A percentile compares a stretch with the other conserved stretches of the same genome.
phyloP scores from a whole-genome alignment of 2,113 vertebrate genomes.

The Triplophysa dalaica region DNA sequence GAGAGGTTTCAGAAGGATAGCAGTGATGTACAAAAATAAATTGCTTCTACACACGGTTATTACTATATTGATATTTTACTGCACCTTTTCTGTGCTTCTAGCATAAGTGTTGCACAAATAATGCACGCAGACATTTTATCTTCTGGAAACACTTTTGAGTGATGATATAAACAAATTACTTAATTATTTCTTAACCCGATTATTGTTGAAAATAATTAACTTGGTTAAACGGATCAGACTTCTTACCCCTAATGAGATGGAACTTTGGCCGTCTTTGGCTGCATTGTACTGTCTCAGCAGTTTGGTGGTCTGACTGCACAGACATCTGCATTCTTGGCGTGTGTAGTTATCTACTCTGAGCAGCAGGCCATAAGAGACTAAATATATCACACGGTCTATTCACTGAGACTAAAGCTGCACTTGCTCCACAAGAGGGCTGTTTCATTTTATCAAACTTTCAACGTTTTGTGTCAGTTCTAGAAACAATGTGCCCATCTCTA shows the following conservation, averaged over 20 bases:
- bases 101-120: no score
- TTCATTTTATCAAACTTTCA: slow-evolving; percentile 11
- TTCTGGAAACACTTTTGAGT: slow-evolving; percentile 15
- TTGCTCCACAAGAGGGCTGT: slow-evolving; percentile 32
- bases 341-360: slow-evolving; percentile 56
- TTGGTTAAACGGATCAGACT: slow-evolving; percentile 20
- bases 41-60: no score
- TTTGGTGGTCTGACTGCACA: slow-evolving; percentile 53
- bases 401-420: slow-evolving; percentile 36
- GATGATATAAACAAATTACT: slow-evolving; percentile 12
- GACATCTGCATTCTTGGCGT: slow-evolving; percentile 59
- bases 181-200: background rate
- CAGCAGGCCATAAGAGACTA: slow-evolving; percentile 54
- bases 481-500: slow-evolving; percentile 42
- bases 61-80: no score
- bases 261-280: slow-evolving; percentile 27
- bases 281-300: slow-evolving; percentile 51
- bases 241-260: slow-evolving; percentile 8
- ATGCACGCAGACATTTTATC: background rate
- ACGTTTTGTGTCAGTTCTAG: slow-evolving; percentile 43
- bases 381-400: slow-evolving; percentile 54
- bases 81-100: no score
- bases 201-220: slow-evolving; percentile 9
- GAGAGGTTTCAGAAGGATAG: no score
- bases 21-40: no score